A percentile compares a stretch with the other conserved stretches of the same genome.
Evolutionary conservation across 2,888 invertebrate genomes (phyloP).

Genomic region (Galerucella calmariensis): DNA sequence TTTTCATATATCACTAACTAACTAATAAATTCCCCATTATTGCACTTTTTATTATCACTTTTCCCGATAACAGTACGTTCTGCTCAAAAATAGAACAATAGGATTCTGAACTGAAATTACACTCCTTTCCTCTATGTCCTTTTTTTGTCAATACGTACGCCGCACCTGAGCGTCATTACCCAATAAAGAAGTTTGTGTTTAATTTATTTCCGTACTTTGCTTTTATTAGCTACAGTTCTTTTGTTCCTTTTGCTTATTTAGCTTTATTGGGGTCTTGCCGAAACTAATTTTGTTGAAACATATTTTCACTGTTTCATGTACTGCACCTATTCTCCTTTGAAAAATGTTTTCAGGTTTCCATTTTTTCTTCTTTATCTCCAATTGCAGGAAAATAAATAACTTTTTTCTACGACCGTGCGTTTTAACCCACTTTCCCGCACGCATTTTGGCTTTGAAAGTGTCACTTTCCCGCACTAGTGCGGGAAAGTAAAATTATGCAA

Average conservation of each 20-base stretch:
- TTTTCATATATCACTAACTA: no score
- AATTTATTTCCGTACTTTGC: slow-evolving; percentile 21
- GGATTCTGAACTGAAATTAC: neutral
- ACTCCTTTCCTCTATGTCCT: neutral
- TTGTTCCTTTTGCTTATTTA: slow-evolving; percentile 26
- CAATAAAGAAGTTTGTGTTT: slow-evolving; percentile 27
- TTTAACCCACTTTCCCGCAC: no score
- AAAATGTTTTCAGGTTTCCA: neutral
- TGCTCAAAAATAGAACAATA: neutral
- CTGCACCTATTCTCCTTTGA: slow-evolving; percentile 16
- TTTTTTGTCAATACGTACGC: neutral
- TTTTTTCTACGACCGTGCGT: no score
- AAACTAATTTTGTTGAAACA: slow-evolving; percentile 24
- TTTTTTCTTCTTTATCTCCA: neutral
- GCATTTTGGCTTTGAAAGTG: no score
- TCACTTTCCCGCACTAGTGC: no score
- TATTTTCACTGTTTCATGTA: slow-evolving; percentile 23
- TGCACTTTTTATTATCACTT: no score
- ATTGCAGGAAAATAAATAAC: neutral
- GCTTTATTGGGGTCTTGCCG: slow-evolving; percentile 30
- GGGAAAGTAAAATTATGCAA: no score
- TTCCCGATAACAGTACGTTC: no score
- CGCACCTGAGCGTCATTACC: slow-evolving; percentile 8
- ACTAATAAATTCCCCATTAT: no score
- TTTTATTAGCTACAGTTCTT: slow-evolving; percentile 24